A percentile compares a stretch with the other conserved stretches of the same genome.
phyloP scores from a whole-genome alignment of 2,888 invertebrate species.

The Drymonia ruficornis region DNA sequence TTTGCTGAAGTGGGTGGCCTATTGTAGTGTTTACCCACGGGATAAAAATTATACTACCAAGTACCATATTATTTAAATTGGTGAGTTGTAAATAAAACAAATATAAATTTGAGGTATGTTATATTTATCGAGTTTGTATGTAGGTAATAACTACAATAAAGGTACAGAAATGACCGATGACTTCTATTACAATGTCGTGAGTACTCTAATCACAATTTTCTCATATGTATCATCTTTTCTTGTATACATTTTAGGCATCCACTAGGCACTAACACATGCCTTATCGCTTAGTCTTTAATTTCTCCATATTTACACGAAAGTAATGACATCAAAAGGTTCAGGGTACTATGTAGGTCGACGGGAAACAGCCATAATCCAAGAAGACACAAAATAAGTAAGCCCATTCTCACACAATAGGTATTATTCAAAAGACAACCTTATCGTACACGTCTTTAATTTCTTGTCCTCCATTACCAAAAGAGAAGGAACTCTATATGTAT shows the following conservation, averaged over 20 bases:
- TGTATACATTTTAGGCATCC: constrained; percentile 81
- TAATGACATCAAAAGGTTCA: constrained; percentile 44
- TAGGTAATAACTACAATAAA: constrained; percentile 83
- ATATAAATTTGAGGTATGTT: constrained; percentile 80
- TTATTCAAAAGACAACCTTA: no score
- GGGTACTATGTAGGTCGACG: constrained; percentile 39
- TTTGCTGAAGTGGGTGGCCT: no score
- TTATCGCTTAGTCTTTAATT: constrained; percentile 76
- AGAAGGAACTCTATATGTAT: no score
- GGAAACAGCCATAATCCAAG: constrained; percentile 41
- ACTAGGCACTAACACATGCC: constrained; percentile 76
- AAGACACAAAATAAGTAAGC: constrained; percentile 28
- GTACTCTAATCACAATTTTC: constrained; percentile 77
- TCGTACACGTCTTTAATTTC: no score
- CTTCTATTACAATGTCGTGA: constrained; percentile 73
- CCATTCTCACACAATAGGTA: no score
- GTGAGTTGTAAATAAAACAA: constrained; percentile 49
- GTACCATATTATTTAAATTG: no score
- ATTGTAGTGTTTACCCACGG: no score
- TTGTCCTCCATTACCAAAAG: no score
- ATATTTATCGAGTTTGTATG: constrained; percentile 84
- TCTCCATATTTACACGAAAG: constrained; percentile 78
- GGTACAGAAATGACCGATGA: constrained; percentile 81
- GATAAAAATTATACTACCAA: no score
- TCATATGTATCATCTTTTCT: constrained; percentile 78